Evolutionary conservation across 2,888 invertebrate genomes (phyloP).

Genomic region (Drosophila hamatofila): DNA sequence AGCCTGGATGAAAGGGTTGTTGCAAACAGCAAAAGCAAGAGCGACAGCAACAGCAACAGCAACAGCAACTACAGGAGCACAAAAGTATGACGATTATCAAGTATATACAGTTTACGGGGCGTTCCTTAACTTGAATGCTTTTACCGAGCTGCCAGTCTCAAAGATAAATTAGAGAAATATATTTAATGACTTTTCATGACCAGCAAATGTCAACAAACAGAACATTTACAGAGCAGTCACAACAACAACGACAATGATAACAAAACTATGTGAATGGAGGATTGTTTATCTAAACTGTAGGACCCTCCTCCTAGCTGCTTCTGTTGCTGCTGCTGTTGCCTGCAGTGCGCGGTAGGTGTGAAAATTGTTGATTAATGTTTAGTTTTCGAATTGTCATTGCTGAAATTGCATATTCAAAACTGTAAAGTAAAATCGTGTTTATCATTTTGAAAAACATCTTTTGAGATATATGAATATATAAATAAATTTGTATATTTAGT

Average conservation of each 20-base stretch:
- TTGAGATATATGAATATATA: neutral
- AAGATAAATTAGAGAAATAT: constrained; percentile 76
- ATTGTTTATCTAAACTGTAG: constrained; percentile 33
- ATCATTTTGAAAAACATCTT: neutral
- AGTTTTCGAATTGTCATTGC: constrained; percentile 44
- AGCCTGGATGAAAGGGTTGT: constrained; percentile 64
- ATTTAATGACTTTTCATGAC: constrained; percentile 79
- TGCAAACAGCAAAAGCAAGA: constrained; percentile 13
- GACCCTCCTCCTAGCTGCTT: constrained; percentile 21
- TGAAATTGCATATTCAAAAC: constrained; percentile 46
- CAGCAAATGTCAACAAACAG: constrained; percentile 77
- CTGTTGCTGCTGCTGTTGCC: constrained; percentile 7
- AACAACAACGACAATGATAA: constrained; percentile 49
- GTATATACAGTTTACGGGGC: constrained; percentile 16
- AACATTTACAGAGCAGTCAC: constrained; percentile 67
- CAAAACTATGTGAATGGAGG: constrained; percentile 47
- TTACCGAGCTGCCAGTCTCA: constrained; percentile 62
- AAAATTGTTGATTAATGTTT: constrained; percentile 81
- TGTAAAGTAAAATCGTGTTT: neutral
- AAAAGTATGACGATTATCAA: constrained; percentile 7
- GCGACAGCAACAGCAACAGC: neutral
- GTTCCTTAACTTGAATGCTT: constrained; percentile 58
- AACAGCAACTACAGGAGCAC: constrained; percentile 10
- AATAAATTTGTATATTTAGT: neutral
- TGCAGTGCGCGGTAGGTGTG: constrained; percentile 60